Conservation (phyloP, 2,888 invertebrate species). For the Rapana venosa region DNA sequence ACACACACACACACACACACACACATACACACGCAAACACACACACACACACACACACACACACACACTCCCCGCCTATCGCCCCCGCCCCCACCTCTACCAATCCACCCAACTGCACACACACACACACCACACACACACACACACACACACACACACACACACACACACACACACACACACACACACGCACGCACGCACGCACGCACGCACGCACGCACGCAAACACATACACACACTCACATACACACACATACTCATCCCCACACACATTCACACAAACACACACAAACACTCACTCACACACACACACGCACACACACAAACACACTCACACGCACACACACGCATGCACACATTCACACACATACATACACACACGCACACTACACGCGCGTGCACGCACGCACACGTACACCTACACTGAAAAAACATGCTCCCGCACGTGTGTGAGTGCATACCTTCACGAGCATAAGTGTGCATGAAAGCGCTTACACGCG, state of each 20-base stretch:
- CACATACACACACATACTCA: slow-evolving; percentile 1
- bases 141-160: too few species aligned
- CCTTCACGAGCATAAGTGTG: too few species aligned
- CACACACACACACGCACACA: slow-evolving; percentile 13
- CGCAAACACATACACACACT: not conserved
- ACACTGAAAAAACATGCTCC: too few species aligned
- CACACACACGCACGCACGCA: slow-evolving; percentile 16
- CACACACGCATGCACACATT: slow-evolving; percentile 13
- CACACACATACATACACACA: slow-evolving; percentile 13
- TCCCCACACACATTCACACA: not conserved
- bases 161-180: not conserved
- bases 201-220: not conserved
- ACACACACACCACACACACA: not conserved
- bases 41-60: not conserved
- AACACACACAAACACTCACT: slow-evolving; percentile 24
- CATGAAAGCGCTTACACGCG: not conserved
- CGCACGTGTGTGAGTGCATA: too few species aligned
- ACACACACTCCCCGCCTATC: not conserved
- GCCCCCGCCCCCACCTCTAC: not conserved
- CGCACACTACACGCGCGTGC: not conserved
- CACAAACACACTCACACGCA: not conserved
- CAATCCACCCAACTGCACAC: not conserved
- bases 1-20: slow-evolving; percentile 17
- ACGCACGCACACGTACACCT: not conserved
- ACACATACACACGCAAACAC: not conserved